Evolutionary conservation across 2,113 vertebrate genomes (phyloP).

Genomic region (Andinoacara biseriatus): DNA sequence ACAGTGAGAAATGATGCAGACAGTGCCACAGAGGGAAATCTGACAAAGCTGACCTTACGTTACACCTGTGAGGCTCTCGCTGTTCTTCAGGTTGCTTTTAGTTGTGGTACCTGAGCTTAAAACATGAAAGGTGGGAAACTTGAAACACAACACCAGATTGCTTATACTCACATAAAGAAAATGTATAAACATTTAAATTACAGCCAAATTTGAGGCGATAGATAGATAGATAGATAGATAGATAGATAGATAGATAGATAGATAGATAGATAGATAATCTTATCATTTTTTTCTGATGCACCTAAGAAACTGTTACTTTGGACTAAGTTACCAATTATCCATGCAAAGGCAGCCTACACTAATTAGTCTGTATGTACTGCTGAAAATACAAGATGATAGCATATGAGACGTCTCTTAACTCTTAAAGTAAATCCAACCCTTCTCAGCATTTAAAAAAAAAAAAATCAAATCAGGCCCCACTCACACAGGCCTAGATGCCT

Average conservation of each 20-base stretch:
- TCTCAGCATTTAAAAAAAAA: too few relatives aligned
- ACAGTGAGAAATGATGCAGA: conserved; percentile 52
- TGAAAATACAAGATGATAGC: not conserved
- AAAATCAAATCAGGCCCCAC: too few relatives aligned
- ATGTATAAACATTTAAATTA: not conserved
- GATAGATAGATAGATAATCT: too few relatives aligned
- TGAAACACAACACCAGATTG: not conserved
- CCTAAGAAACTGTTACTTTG: not conserved
- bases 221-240: too few relatives aligned
- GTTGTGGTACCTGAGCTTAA: not conserved
- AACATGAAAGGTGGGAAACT: not conserved
- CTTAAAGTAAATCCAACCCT: not conserved
- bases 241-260: too few relatives aligned
- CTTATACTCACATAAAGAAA: not conserved
- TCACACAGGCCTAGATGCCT: not conserved
- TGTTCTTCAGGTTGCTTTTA: not conserved
- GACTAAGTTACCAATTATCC: not conserved
- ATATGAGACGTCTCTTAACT: too few relatives aligned
- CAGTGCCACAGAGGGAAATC: conserved; percentile 31
- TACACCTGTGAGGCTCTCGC: conserved; percentile 20
- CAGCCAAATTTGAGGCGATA: not conserved
- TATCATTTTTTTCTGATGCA: too few relatives aligned
- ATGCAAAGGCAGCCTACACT: not conserved
- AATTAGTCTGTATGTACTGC: not conserved
- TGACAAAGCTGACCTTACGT: conserved; percentile 41